Conservation (phyloP, 2,113 vertebrate species). For the Amphiprion ocellaris region DNA sequence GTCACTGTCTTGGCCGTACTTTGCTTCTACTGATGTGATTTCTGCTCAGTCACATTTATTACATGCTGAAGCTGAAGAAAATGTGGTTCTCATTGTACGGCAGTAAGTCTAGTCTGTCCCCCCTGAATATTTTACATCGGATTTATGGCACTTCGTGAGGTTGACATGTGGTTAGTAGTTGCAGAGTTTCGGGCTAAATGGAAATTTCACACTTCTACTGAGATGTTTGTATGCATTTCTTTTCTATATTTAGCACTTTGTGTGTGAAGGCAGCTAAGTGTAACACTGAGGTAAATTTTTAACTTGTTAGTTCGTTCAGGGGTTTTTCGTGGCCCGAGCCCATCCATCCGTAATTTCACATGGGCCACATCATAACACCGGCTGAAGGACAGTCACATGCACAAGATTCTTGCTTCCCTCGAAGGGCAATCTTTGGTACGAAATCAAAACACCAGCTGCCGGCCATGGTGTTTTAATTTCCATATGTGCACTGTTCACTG, state of each 20-base stretch:
- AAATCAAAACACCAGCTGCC: constrained; percentile 79
- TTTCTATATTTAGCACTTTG: constrained; percentile 54
- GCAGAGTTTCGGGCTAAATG: constrained; percentile 32
- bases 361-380: constrained; percentile 42
- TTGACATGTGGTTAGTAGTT: constrained; percentile 20
- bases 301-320: constrained; percentile 43
- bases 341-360: constrained; percentile 37
- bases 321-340: constrained; percentile 22
- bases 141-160: constrained; percentile 27
- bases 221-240: constrained; percentile 47
- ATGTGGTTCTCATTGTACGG: constrained; percentile 15
- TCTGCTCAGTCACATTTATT: constrained; percentile 29
- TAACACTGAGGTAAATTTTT: constrained; percentile 50
- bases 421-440: constrained; percentile 62
- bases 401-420: constrained; percentile 58
- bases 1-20: constrained; percentile 4
- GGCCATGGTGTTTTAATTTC: constrained; percentile 71
- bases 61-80: constrained; percentile 2
- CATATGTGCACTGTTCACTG: constrained; percentile 46
- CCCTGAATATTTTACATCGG: constrained; percentile 48
- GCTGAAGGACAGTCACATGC: constrained; percentile 59
- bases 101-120: constrained; percentile 18
- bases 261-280: constrained; percentile 40
- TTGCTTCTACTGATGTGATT: constrained; percentile 8
- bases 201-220: constrained; percentile 51